Conservation (phyloP, 1,140 invertebrate species). For the Argopecten irradians region DNA sequence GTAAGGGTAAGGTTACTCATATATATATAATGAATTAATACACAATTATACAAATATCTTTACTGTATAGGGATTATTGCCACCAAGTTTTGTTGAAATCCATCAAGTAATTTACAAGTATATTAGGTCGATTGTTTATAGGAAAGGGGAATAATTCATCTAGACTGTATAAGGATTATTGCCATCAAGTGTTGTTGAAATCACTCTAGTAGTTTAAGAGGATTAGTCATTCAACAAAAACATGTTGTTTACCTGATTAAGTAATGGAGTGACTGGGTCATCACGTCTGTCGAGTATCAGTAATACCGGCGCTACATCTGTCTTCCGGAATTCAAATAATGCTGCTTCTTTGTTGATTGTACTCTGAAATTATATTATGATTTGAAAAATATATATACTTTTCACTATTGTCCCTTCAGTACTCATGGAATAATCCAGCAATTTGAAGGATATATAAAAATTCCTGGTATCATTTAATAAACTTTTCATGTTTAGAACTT, state of each 20-base stretch:
- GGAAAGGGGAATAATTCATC: neutral
- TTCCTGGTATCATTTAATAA: neutral
- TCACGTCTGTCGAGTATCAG: constrained; percentile 93
- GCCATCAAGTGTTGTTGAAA: no score
- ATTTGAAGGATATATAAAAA: neutral
- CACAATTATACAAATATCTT: no score
- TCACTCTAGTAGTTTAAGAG: no score
- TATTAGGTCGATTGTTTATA: neutral
- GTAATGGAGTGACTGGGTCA: constrained; percentile 95
- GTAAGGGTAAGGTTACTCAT: no score
- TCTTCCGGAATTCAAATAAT: constrained; percentile 89
- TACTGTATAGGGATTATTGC: no score
- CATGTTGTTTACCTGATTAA: constrained; percentile 85
- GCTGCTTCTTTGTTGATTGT: constrained; percentile 90
- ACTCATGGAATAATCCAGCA: no score
- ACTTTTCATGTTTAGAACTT: constrained; percentile 39
- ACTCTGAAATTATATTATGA: constrained; percentile 79
- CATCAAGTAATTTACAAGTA: no score
- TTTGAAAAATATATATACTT: neutral
- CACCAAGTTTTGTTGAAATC: no score
- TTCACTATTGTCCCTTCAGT: no score
- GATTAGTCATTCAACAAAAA: neutral
- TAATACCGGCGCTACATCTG: constrained; percentile 85
- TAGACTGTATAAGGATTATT: neutral
- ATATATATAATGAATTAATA: no score